Evolutionary conservation across 2,888 invertebrate species (phyloP).

Genomic region (Agapetus fuscipes): DNA sequence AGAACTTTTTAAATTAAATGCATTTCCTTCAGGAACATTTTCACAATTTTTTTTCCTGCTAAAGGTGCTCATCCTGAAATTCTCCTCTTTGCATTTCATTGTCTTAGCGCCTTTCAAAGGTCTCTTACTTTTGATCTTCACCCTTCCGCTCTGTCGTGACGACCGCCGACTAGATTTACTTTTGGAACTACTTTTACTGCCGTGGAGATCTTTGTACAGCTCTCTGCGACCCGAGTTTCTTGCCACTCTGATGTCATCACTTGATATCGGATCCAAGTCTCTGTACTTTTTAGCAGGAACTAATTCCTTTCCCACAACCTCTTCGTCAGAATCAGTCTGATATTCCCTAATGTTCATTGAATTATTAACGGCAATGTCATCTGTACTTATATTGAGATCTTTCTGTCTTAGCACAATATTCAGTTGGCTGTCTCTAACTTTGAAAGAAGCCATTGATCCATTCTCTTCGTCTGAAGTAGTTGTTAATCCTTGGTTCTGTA

Average conservation of each 20-base stretch:
- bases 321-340: conserved; percentile 19
- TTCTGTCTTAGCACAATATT: conserved; percentile 28
- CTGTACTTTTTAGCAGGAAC: conserved; percentile 8
- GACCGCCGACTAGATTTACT: conserved; percentile 32
- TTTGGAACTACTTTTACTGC: conserved; percentile 26
- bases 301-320: conserved; percentile 8
- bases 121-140: conserved; percentile 13
- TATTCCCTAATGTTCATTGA: conserved; percentile 14
- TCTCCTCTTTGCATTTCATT: conserved; percentile 8
- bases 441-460: conserved; percentile 30
- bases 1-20: conserved; percentile 12
- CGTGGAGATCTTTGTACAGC: conserved; percentile 17
- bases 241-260: conserved; percentile 9
- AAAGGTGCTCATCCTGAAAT: conserved; percentile 10
- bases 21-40: conserved; percentile 4
- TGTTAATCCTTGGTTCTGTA: conserved; percentile 34
- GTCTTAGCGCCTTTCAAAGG: conserved; percentile 9
- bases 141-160: conserved; percentile 21
- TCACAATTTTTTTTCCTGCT: conserved; percentile 8
- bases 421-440: conserved; percentile 32
- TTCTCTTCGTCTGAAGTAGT: conserved; percentile 34
- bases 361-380: conserved; percentile 7
- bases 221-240: conserved; percentile 9
- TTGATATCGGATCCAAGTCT: conserved; percentile 10
- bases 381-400: conserved; percentile 11